These are phyloP conservation scores for Cettia cetti DNA, from an alignment of 2,113 vertebrate species.

Conservation along the genomic window DNA sequence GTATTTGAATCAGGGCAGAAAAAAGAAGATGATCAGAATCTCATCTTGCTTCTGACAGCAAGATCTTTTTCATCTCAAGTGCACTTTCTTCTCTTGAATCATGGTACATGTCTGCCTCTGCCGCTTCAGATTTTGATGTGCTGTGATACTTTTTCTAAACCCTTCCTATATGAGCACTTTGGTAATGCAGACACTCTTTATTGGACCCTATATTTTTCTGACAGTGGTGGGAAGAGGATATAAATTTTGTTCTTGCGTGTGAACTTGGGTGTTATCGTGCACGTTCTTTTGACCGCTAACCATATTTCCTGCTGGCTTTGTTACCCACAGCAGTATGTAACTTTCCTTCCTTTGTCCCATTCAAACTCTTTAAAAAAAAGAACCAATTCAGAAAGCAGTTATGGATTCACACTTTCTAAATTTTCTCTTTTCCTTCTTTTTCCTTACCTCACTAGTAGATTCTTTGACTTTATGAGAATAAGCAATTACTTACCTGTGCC, in stretches of 20 bases:
- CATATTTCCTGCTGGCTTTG: slow-evolving; percentile 46
- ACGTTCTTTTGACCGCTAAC: neutral
- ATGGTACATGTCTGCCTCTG: neutral
- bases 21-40: too few species aligned
- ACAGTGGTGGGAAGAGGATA: neutral
- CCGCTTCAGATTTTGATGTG: neutral
- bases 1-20: too few species aligned
- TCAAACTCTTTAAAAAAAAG: neutral
- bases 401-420: neutral
- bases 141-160: neutral
- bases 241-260: slow-evolving; percentile 1
- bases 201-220: neutral
- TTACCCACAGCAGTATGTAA: slow-evolving; percentile 27
- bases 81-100: neutral
- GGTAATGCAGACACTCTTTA: neutral
- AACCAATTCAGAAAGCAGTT: neutral
- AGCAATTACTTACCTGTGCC: neutral
- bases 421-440: neutral
- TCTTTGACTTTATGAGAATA: neutral
- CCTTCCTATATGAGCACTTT: neutral
- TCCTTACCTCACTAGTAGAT: neutral
- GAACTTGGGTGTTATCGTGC: neutral
- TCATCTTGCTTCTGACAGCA: too few species aligned
- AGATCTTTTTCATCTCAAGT: neutral
- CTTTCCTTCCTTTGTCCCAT: slow-evolving; percentile 58